Evolutionary conservation across 2,888 invertebrate genomes (phyloP).

Genomic region (Idaea dimidiata): DNA sequence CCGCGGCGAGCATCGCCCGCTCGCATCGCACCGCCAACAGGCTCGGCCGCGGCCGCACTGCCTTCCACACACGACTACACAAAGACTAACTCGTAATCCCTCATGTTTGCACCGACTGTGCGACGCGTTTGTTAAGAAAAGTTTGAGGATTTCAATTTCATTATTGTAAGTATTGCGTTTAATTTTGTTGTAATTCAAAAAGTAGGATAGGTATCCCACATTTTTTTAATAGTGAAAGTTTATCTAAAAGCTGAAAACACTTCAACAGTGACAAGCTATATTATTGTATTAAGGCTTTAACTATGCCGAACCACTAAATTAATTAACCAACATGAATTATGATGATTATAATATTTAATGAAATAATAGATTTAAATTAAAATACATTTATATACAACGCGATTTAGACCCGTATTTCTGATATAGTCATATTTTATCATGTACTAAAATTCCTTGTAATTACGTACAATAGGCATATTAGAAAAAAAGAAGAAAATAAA

Average conservation of each 20-base stretch:
- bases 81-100: slow-evolving; percentile 46
- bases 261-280: slow-evolving; percentile 13
- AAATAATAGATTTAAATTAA: too few species aligned
- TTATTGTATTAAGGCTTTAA: too few species aligned
- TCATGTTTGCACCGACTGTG: slow-evolving; percentile 32
- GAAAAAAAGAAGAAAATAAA: too few species aligned
- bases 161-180: slow-evolving; percentile 56
- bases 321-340: neutral
- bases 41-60: slow-evolving; percentile 28
- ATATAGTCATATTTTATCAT: too few species aligned
- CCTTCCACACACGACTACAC: neutral
- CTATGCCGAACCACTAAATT: neutral
- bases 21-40: slow-evolving; percentile 33
- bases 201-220: too few species aligned
- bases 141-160: slow-evolving; percentile 47
- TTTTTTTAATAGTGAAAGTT: slow-evolving; percentile 21
- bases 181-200: slow-evolving; percentile 11
- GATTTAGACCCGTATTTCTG: too few species aligned
- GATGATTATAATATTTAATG: too few species aligned
- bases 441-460: too few species aligned
- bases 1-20: slow-evolving; percentile 47
- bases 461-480: too few species aligned
- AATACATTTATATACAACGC: too few species aligned
- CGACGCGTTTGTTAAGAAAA: slow-evolving; percentile 13
- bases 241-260: slow-evolving; percentile 23